Evolutionary conservation across 2,888 invertebrate genomes (phyloP).

Genomic region (Adela reaumurella): DNA sequence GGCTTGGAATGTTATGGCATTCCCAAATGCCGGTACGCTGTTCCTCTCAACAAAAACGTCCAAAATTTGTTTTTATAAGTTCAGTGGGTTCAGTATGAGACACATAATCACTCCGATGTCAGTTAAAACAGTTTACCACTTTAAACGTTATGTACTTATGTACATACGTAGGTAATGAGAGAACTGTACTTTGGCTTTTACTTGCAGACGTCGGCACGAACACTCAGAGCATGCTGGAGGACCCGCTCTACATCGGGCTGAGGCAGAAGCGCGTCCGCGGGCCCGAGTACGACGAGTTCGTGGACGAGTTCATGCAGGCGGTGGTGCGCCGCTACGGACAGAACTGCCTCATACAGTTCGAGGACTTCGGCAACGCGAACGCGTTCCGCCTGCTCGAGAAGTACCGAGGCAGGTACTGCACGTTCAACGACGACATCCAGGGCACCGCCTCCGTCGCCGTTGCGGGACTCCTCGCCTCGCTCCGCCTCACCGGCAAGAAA

Average conservation of each 20-base stretch:
- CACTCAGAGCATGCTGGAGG: conserved; percentile 78
- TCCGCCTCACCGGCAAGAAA: conserved; percentile 76
- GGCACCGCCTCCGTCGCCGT: conserved; percentile 96
- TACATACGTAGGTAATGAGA: too few relatives aligned
- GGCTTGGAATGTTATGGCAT: too few relatives aligned
- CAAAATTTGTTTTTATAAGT: too few relatives aligned
- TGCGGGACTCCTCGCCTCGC: conserved; percentile 85
- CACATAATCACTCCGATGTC: too few relatives aligned
- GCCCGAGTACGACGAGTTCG: conserved; percentile 81
- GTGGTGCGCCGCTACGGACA: conserved; percentile 81
- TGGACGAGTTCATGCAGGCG: conserved; percentile 97
- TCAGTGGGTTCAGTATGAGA: too few relatives aligned
- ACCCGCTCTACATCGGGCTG: conserved; percentile 94
- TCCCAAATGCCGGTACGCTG: too few relatives aligned
- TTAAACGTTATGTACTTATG: too few relatives aligned
- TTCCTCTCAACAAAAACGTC: too few relatives aligned
- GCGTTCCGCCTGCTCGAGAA: conserved; percentile 91
- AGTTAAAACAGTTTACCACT: too few relatives aligned
- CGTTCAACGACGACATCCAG: conserved; percentile 99
- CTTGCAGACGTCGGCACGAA: conserved; percentile 83
- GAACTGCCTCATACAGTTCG: conserved; percentile 88
- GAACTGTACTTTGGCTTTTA: not conserved
- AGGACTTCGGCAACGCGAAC: conserved; percentile 97
- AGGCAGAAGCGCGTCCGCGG: conserved; percentile 83
- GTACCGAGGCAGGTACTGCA: conserved; percentile 81